Evolutionary conservation across 2,113 vertebrate species (phyloP).

Genomic region (Pseudorectes ferrugineus): DNA sequence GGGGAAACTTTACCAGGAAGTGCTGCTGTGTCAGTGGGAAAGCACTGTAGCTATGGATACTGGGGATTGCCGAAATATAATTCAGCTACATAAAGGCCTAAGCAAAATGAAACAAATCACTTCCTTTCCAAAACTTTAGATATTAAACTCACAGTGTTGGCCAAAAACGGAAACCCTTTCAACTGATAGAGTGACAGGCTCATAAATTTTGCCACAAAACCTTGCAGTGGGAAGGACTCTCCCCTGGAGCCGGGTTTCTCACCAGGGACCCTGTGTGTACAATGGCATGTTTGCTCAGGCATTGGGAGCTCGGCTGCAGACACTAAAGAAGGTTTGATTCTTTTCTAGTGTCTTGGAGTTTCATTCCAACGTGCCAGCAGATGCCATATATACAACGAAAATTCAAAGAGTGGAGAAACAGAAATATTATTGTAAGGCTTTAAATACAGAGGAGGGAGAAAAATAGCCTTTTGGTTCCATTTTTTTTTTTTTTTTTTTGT

Average conservation of each 20-base stretch:
- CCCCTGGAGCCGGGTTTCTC: background rate
- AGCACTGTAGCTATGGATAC: slow-evolving; percentile 64
- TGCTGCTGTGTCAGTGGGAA: slow-evolving; percentile 43
- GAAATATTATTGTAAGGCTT: slow-evolving; percentile 8
- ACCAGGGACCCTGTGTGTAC: slow-evolving; percentile 36
- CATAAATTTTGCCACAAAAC: slow-evolving; percentile 59
- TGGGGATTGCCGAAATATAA: slow-evolving; percentile 52
- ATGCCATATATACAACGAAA: background rate
- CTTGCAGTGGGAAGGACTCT: background rate
- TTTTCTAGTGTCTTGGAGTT: background rate
- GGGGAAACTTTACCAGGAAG: slow-evolving; percentile 39
- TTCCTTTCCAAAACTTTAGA: slow-evolving; percentile 50
- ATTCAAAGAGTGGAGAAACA: background rate
- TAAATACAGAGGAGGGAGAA: background rate
- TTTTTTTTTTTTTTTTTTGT: background rate
- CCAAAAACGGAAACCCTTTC: slow-evolving; percentile 54
- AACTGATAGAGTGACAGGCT: slow-evolving; percentile 33
- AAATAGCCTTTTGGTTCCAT: background rate
- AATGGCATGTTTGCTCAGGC: slow-evolving; percentile 47
- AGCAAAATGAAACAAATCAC: slow-evolving; percentile 61
- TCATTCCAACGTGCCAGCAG: slow-evolving; percentile 10
- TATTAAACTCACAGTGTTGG: slow-evolving; percentile 29
- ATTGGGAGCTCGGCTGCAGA: background rate
- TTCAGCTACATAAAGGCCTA: slow-evolving; percentile 42
- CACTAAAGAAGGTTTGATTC: slow-evolving; percentile 1